Evolutionary conservation across 2,113 vertebrate species (phyloP), one percentile per base, ranked within the genome.

Genomic region (Labeo rohita): DNA sequence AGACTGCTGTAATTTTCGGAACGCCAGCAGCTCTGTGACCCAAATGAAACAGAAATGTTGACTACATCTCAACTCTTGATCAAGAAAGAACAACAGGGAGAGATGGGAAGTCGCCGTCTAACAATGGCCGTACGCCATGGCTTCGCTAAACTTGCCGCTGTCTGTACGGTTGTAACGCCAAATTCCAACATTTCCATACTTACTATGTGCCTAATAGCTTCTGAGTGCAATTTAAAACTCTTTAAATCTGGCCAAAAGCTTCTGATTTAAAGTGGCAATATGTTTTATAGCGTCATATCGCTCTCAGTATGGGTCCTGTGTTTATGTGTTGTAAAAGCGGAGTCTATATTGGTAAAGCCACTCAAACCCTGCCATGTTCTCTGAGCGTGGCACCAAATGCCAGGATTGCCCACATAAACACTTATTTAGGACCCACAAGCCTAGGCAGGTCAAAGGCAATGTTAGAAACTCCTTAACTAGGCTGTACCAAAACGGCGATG

Each of bases 331-430:
- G 85, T 91, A 90, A 92, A 91, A 91, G 77, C 87, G 88, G 49
- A 36, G 85, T 89, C 90, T 92, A 92, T 92, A 92, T 91, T 87
- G 84, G 87, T 91, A 87, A 90, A 83, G 90, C 90, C 91, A 50
- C 91, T 87, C 85, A 65, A 87, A 91, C 88, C 83, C 1, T 86
- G 90, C 89, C 79, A 88, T 56, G 88, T 86, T 80, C 85, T 79
- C 43, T 10, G 43, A 70, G 83, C 82, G n/a, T 39, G 45, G 50
- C 84, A 72, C 65, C 77, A 45, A 76, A 85, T 49, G 50, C 23
- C 43, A 72, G 34, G 49, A 50, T 73, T 49, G 43, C 28, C 90
- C 90, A 90, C 87, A 91, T 45, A 82, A 89, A 68, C 78, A 18
- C 47, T 81, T 74, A 54, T 52, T 56, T 65, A 68, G 13, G 56